Evolutionary conservation across 2,888 invertebrate genomes (phyloP), one percentile per base, ranked within the genome.

Genomic region (Amphipyra tragopoginis): DNA sequence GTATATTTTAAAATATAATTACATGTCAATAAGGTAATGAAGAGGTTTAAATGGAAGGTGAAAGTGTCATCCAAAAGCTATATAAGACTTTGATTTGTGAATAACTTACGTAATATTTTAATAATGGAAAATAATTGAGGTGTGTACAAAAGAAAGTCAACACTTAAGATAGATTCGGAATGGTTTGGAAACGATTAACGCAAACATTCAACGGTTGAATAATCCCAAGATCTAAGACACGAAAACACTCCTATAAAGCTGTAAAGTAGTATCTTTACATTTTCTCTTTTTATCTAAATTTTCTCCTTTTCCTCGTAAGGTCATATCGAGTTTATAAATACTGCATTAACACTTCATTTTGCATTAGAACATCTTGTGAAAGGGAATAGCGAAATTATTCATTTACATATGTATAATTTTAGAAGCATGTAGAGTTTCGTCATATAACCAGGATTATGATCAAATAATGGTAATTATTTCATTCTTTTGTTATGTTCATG

Each of bases 1-100:
- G 59, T 63, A 66, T 76, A 78, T 75, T 79, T 75, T 68, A 52
- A 50, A 52, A 21, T 59, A 65, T 66, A 77, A 75, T 71, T 61
- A 60, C 54, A 64, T 62, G 59, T 67, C 71, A 61, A 65, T 67
- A 67, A 39, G n/a, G 48, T 64, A 70, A 68, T 62, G 50, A 62
- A 72, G 53, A 58, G 59, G 51, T 48, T 49, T 50, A 65, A 38
- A 64, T 52, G 52, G 57, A 42, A 42, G 58, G 69, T 58, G 79
- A 78, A 77, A 77, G 69, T 75, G 68, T 75, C 75, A 67, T 60
- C 60, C 38, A 42, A 36, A 40, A 60, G 26, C 21, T 21, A 65
- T 53, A 29, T 69, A 60, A 69, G 53, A 63, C 8, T 75, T 52
- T 66, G 61, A 65, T 61, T 59, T 61, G 62, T 59, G 6, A 54